These are phyloP conservation scores for Globodera rostochiensis DNA, from an alignment of 1,140 invertebrate genomes.

Conservation along the genomic window DNA sequence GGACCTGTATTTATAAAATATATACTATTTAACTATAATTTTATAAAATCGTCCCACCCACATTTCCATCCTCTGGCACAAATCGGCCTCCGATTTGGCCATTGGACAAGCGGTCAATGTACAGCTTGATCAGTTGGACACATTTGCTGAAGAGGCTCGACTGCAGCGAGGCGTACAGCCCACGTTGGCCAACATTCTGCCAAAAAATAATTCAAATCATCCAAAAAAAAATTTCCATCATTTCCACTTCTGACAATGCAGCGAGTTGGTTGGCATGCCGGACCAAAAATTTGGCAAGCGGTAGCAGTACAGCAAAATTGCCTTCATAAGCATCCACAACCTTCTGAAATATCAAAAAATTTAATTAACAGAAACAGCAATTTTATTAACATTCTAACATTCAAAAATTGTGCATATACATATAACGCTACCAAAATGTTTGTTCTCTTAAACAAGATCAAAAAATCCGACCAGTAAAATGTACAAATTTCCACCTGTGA, in stretches of 20 bases:
- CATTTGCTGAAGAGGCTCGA: slow-evolving; percentile 28
- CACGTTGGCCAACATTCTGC: slow-evolving; percentile 47
- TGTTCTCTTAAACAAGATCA: no score
- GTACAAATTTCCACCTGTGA: slow-evolving; percentile 2
- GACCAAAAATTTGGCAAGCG: slow-evolving; percentile 42
- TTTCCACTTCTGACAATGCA: slow-evolving; percentile 42
- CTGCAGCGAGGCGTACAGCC: slow-evolving; percentile 30
- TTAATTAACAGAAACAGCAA: no score
- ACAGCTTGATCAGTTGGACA: slow-evolving; percentile 47
- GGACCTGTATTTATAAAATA: slow-evolving; percentile 3
- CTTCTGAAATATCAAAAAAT: slow-evolving; percentile 30
- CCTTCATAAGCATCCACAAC: slow-evolving; percentile 51
- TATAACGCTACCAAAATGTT: no score
- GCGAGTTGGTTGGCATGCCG: slow-evolving; percentile 44
- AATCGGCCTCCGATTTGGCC: slow-evolving; percentile 47
- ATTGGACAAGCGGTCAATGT: slow-evolving; percentile 42
- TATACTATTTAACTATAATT: no score
- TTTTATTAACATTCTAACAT: no score
- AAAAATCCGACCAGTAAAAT: no score
- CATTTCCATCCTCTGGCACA: slow-evolving; percentile 51
- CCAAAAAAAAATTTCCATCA: background rate
- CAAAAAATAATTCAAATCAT: background rate
- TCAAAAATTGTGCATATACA: no score
- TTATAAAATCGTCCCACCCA: background rate
- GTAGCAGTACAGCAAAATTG: slow-evolving; percentile 42